Base-by-base conservation (phyloP, 37 sponge, comb jelly and placozoan species). In the Ianthella basta region DNA sequence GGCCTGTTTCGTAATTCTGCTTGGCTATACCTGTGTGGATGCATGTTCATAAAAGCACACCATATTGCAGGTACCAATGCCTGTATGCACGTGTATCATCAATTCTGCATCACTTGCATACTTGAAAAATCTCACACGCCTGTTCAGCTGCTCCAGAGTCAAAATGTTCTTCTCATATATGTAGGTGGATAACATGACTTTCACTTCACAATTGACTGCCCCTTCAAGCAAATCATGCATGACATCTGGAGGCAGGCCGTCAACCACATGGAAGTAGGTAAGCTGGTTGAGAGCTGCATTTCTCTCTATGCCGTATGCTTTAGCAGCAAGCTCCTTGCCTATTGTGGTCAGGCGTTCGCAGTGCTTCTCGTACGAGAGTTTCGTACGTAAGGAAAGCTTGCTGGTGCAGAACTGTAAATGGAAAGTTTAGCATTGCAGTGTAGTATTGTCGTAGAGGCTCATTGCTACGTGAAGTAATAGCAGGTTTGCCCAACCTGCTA, bases 191-290 rank as follows among this genome's bases (percentile, higher is more conserved):
- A 89, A 32, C n/a, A 81, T 32, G 19, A 55, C 78, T 59, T 85
- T 89, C 20, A 85, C 72, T 27, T 73, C 86, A 24, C 60, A 80
- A 20, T 39, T 36, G 1, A 86, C 38, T 39, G 73, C 67, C 8
- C 92, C 92, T 56, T 89, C 90, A 30, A 93, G 69, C 14, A 93
- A n/a, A 68, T 93, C 93, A 53, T 93, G 93, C 90, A 93, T 89
- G 1, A 93, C 61, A 60, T 89, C 94, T 50, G 88, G 88, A 18
- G 78, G 83, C 15, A 93, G 60, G 19, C 91, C 94, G 44, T 84
- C 80, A 8, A 72, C 79, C 4, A 88, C 87, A 80, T 92, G 89
- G 41, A 92, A 92, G 56, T 79, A 92, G 20, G 79, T 55, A 10
- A 69, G 85, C 14, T 56, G 68, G 66, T 92, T 92, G n/a, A 92